Evolutionary conservation across 2,113 vertebrate genomes (phyloP).

Genomic region (Oncorhynchus tshawytscha): DNA sequence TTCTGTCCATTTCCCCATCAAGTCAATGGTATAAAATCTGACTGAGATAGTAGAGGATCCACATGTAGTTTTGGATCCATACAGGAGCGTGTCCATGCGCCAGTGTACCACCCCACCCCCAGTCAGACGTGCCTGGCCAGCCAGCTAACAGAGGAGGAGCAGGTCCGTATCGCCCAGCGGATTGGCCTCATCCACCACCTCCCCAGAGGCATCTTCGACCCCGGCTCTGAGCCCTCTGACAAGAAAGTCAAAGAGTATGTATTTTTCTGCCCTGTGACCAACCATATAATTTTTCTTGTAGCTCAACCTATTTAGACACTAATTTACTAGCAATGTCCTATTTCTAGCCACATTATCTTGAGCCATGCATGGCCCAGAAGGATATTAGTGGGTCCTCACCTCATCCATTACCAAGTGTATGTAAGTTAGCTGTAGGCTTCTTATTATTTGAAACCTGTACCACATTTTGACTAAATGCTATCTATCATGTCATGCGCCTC

Average conservation of each 20-base stretch:
- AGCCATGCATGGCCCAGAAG: too few relatives aligned
- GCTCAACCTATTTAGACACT: too few relatives aligned
- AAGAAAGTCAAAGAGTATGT: slow-evolving; percentile 69
- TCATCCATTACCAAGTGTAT: too few relatives aligned
- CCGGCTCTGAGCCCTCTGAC: slow-evolving; percentile 60
- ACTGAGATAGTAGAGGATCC: too few relatives aligned
- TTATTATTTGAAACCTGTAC: not conserved
- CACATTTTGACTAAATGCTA: not conserved
- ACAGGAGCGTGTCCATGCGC: slow-evolving; percentile 65
- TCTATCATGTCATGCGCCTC: not conserved
- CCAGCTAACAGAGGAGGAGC: slow-evolving; percentile 74
- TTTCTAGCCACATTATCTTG: too few relatives aligned
- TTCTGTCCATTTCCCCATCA: too few relatives aligned
- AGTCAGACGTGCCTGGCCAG: slow-evolving; percentile 67
- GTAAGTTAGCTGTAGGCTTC: not conserved
- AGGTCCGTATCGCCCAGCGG: slow-evolving; percentile 71
- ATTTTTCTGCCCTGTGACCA: too few relatives aligned
- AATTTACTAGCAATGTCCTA: too few relatives aligned
- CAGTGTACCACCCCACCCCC: slow-evolving; percentile 70
- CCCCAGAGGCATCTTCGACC: slow-evolving; percentile 69
- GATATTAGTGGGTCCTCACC: too few relatives aligned
- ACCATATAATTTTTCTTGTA: too few relatives aligned
- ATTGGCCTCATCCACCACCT: slow-evolving; percentile 76
- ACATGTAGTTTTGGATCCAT: not conserved
- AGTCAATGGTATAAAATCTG: too few relatives aligned